Conservation (phyloP, 1,140 invertebrate genomes). For the Achatina immaculata region DNA sequence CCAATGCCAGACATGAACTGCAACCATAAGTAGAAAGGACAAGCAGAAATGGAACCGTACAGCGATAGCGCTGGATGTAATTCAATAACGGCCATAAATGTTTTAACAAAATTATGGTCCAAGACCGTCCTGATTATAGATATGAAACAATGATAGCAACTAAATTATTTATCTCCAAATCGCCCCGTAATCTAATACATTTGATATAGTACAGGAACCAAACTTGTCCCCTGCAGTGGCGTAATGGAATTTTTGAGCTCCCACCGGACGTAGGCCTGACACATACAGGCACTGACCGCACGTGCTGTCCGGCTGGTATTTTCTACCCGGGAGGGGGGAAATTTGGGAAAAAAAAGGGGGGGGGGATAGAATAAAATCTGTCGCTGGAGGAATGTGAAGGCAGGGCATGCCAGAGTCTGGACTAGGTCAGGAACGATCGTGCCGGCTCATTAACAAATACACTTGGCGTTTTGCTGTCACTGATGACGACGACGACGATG, state of each 20-base stretch:
- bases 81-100: constrained; percentile 54
- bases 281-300: constrained; percentile 29
- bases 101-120: constrained; percentile 54
- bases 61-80: constrained; percentile 38
- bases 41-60: constrained; percentile 20
- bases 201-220: constrained; percentile 56
- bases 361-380: background rate
- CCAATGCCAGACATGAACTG: constrained; percentile 12
- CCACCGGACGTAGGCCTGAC: constrained; percentile 16
- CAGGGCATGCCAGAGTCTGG: too few species aligned
- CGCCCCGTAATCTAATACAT: constrained; percentile 53
- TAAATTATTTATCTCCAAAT: constrained; percentile 60
- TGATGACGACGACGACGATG: background rate
- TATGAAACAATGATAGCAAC: constrained; percentile 60
- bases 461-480: too few species aligned
- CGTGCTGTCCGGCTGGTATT: constrained; percentile 23
- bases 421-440: too few species aligned
- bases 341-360: background rate
- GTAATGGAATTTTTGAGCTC: constrained; percentile 46
- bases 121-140: constrained; percentile 55
- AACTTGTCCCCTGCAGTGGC: constrained; percentile 37
- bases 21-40: background rate
- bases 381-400: too few species aligned
- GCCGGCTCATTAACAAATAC: too few species aligned
- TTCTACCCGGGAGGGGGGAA: background rate